Base-by-base conservation (phyloP, 2,888 invertebrate genomes). In the Cancer borealis region DNA sequence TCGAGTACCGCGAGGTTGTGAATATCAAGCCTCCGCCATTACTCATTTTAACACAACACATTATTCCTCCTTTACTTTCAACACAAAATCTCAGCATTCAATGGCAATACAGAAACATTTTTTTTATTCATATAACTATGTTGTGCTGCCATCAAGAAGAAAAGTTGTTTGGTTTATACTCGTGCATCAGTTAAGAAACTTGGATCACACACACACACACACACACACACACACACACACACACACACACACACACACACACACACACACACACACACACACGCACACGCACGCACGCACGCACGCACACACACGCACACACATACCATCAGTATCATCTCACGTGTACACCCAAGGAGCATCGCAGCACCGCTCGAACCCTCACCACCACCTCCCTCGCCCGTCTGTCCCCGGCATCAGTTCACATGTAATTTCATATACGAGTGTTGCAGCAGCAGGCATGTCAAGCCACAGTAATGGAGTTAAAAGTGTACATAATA, bases 401-500 rank as follows among this genome's bases (percentile, higher is more conserved):
- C 45, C 39, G 45, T 21, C 73, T 73, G 73, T 73, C 73, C 73
- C 73, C 73, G 6, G 84, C 84, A 84, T 84, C 84, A 17, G 84
- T 39, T 39, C 84, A n/a, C 84, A 84, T 84, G 84, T 84, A 84
- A 84, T 39, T 84, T 39, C 39, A 84, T 84, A 84, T 39, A 84
- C 84, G 84, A 84, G 30, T 12, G 84, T 39, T 84, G 39, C 39
- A 84, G 84, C 84, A 84, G 84, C 39, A 39, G 84, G 84, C 84
- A 84, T 39, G 84, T 84, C 84, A 84, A 39, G 84, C 84, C 84
- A 84, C 10, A 84, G 84, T 84, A 84, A 84, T 84, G 84, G 14
- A 39, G 84, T 84, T 84, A 84, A 84, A 84, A 84, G 39, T 84
- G 84, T 84, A 84, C 84, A 84, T 84, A 84, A 84, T 84, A 84